Percentiles rank a stretch among this genome's conserved stretches.
Conservation (phyloP, 2,888 invertebrate genomes). For the Iselma pallidipennis region DNA sequence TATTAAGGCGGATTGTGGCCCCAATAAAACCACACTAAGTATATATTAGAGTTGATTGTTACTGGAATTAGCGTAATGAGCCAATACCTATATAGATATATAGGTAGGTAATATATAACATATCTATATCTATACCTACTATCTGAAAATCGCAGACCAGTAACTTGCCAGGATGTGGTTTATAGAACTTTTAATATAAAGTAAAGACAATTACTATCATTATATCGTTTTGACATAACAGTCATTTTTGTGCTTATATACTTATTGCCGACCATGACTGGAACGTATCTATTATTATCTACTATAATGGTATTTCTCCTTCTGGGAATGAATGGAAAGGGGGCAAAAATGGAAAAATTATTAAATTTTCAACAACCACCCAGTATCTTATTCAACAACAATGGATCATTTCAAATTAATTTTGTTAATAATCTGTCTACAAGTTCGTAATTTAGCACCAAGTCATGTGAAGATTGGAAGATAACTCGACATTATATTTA, state of each 20-base stretch:
- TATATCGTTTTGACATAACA: constrained; percentile 7
- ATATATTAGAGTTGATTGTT: constrained; percentile 46
- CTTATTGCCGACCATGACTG: background rate
- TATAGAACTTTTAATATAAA: constrained; percentile 32
- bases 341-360: background rate
- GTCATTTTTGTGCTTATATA: too few relatives aligned
- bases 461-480: background rate
- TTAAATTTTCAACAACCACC: too few relatives aligned
- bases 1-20: constrained; percentile 52
- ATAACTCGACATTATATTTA: background rate
- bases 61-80: constrained; percentile 49
- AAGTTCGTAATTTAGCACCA: background rate
- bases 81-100: constrained; percentile 27
- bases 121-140: background rate
- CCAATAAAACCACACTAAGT: constrained; percentile 48
- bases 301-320: background rate
- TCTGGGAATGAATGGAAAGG: background rate
- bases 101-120: background rate
- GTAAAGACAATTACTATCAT: constrained; percentile 35
- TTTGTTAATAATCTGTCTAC: background rate
- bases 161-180: constrained; percentile 37
- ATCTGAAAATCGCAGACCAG: constrained; percentile 8
- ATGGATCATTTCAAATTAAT: background rate
- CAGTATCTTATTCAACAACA: too few relatives aligned
- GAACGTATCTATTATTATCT: background rate